Evolutionary conservation across 2,888 invertebrate genomes (phyloP), one percentile per base, ranked within the genome.

Genomic region (Zygothrica quintamaculata): DNA sequence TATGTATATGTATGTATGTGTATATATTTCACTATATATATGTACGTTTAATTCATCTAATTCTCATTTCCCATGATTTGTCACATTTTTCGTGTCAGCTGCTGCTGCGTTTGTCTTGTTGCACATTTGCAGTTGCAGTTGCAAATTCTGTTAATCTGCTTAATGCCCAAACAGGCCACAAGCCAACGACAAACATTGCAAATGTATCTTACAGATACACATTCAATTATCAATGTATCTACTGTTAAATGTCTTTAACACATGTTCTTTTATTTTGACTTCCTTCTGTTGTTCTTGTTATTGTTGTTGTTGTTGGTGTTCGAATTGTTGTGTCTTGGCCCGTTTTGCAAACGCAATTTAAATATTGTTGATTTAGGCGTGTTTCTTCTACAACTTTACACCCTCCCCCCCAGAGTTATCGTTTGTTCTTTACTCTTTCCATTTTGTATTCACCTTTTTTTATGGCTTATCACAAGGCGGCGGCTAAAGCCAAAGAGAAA

Each of bases 391-490:
- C 18, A 22, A 2, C 18, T 22, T 5, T 22, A 3, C 18, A 2
- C 18, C 18, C 2, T 22, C 18, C 18, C 18, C 18, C n/a, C n/a
- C n/a, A n/a, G n/a, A n/a, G n/a, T n/a, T n/a, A n/a, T n/a, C n/a
- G n/a, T n/a, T n/a, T n/a, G n/a, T n/a, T n/a, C n/a, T n/a, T n/a
- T n/a, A n/a, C n/a, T n/a, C n/a, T n/a, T 31, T 87, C 76, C 77
- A 81, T 79, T 89, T 84, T 89, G 89, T 80, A 80, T 74, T 89
- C 88, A 80, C 84, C 74, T 78, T 69, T 78, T 74, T 74, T 77
- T 74, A 73, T 65, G 61, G 66, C 70, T 74, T 74, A 74, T 73
- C 73, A 61, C n/a, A 40, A 22, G 67, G 36, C 40, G 68, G 65
- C 79, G 79, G 73, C 71, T 61, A 64, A 64, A 65, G 53, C 68